Conservation (phyloP, 2,113 vertebrate species). For the Anarhynchus alexandrinus region DNA sequence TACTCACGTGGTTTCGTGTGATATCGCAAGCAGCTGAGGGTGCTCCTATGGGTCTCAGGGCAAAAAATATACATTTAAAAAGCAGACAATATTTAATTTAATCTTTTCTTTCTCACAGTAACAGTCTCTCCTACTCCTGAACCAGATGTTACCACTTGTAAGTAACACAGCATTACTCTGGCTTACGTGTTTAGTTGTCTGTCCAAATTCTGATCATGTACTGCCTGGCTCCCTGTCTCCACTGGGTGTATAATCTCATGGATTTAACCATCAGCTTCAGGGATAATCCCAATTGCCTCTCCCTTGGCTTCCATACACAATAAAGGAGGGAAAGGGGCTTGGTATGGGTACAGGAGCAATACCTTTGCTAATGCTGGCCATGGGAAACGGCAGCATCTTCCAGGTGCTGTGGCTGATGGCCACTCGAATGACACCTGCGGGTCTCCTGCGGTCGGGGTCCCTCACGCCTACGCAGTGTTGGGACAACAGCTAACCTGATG, state of each 20-base stretch:
- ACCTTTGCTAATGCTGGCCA: rapidly evolving
- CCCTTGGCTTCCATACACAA: background rate
- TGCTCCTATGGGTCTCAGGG: background rate
- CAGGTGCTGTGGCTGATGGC: rapidly evolving
- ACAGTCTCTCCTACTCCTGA: background rate
- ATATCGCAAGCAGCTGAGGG: background rate
- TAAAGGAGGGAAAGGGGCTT: background rate
- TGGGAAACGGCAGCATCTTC: background rate
- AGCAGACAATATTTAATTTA: background rate
- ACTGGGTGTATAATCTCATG: background rate
- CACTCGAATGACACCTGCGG: rapidly evolving
- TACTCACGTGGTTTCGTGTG: rapidly evolving
- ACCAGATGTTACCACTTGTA: background rate
- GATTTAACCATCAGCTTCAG: background rate
- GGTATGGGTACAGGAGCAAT: background rate
- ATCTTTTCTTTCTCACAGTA: background rate
- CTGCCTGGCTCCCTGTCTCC: background rate
- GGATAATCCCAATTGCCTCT: background rate
- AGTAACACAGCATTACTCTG: background rate
- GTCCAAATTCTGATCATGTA: background rate
- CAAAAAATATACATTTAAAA: background rate
- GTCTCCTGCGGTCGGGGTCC: background rate
- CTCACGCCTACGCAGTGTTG: rapidly evolving
- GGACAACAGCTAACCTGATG: background rate
- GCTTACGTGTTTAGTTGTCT: rapidly evolving